Base-by-base conservation (phyloP, 1,140 invertebrate species). In the Tribolium madens region DNA sequence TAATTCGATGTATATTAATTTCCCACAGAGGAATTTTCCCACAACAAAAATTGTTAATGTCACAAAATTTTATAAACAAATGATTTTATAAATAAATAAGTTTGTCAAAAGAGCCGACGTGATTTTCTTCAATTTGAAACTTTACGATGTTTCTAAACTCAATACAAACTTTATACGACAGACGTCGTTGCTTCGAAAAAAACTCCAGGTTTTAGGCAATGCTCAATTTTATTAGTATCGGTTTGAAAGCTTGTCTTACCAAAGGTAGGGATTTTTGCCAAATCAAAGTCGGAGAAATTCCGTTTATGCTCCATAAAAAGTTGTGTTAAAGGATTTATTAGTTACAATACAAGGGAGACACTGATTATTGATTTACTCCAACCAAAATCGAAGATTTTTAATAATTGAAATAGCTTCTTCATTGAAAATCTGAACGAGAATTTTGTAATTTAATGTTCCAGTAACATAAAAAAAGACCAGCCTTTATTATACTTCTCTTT, bases 51-150 rank as follows among this genome's bases (percentile, higher is more conserved):
- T 60, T 60, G 53, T 13, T 64, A n/a, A 33, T 64, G 57, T 64
- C 26, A 64, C 57, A 64, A 64, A 64, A 64, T 64, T 60, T 64
- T 64, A 64, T 33, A 64, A 64, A 64, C 57, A 64, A 64, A 64
- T 64, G 57, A 64, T 33, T 64, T 64, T 33, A 64, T 33, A 64
- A 64, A 33, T 33, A 64, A 64, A 64, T 33, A 64, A n/a, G 21
- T 33, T 31, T 12, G 57, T 33, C n/a, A 33, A 64, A 33, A 64
- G 3, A n/a, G 57, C 26, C 57, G 26, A 64, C 57, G 14, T 64
- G 57, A 64, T 64, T 64, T 64, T 12, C 6, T 1, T 26, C 17
- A 18, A 5, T 57, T 9, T 52, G 17, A 1, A 57, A 57, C 13
- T 57, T 57, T 21, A 7, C 57, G 57, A 33, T 12, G 17, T 33